Base-by-base conservation (phyloP, 2,113 vertebrate species). In the Rutilus rutilus region DNA sequence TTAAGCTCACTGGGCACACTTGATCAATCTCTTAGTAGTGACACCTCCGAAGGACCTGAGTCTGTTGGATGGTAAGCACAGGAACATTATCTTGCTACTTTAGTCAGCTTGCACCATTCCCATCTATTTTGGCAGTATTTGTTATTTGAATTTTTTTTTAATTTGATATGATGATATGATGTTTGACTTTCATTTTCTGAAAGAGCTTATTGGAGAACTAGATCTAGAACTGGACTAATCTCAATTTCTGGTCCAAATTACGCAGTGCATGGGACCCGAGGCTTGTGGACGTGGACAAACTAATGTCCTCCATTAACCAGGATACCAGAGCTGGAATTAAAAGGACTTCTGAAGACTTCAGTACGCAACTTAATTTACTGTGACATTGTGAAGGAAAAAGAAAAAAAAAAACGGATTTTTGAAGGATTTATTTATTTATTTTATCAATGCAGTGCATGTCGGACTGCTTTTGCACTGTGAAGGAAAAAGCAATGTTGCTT, bases 1-100 rank as follows among this genome's bases (percentile, higher is more conserved):
- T 7, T 54, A 6, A 2, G 0, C 2, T 0, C 3, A 23, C 8
- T 11, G 39, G 21, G 0, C 39, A 39, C 36, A 77, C 0, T 10
- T 25, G 10, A 14, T 0, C 30, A 39, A n/a, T n/a, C 2, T 9
- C 33, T 78, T 9, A 19, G 47, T 27, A 5, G 5, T 36, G 54
- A 59, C 52, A n/a, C 0, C 30, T 0, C 1, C 2, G 52, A 78
- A 39, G 7, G 2, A 12, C 25, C 0, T 59, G 21, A 14, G 39
- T 36, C 2, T 59, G 76, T 14, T 12, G 14, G 19, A 78, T 14
- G 76, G 76, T 78, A 78, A 69, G 65, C 30, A 23, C 54, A 57
- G 50, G 50, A 52, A 52, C 19, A 10, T 36, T 36, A 9, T 21
- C 30, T 69, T 9, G 39, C 39, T 42, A 42, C 8, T 42, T 42